These are phyloP conservation scores for Arenicola marina DNA, from an alignment of 2,888 invertebrate species.

Conservation along the genomic window DNA sequence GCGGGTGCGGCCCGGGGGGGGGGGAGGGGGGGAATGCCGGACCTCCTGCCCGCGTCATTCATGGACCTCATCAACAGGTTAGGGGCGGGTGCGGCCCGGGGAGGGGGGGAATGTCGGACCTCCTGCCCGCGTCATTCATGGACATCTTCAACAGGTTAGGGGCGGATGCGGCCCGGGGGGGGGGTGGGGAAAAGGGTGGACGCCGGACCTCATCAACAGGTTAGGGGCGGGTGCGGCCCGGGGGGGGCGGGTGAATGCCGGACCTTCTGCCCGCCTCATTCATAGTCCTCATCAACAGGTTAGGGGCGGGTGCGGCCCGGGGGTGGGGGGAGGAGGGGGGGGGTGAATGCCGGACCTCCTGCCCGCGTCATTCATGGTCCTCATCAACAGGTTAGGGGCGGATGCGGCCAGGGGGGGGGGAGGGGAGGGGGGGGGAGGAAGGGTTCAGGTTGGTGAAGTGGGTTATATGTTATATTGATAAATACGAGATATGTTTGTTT, in stretches of 20 bases:
- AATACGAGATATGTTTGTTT: no score
- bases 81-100: background rate
- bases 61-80: slow-evolving; percentile 7
- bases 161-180: no score
- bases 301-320: background rate
- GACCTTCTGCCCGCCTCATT: slow-evolving; percentile 8
- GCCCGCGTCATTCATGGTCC: slow-evolving; percentile 6
- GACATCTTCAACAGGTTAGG: slow-evolving; percentile 7
- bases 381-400: slow-evolving; percentile 4
- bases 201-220: no score
- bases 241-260: slow-evolving; percentile 1
- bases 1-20: background rate
- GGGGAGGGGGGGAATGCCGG: slow-evolving; percentile 8
- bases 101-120: slow-evolving; percentile 8
- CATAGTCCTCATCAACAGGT: slow-evolving; percentile 7
- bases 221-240: background rate
- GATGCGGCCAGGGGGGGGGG: no score
- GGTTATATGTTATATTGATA: no score
- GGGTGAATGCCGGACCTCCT: slow-evolving; percentile 8
- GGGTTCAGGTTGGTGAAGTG: no score
- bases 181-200: no score
- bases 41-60: slow-evolving; percentile 8
- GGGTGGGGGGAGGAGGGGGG: no score
- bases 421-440: no score
- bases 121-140: slow-evolving; percentile 5